Percentiles rank a stretch among this genome's conserved stretches.
Evolutionary conservation across 2,797 vertebrate species (phyloP).

Genomic region (Acrossocheilus wenchowensis): DNA sequence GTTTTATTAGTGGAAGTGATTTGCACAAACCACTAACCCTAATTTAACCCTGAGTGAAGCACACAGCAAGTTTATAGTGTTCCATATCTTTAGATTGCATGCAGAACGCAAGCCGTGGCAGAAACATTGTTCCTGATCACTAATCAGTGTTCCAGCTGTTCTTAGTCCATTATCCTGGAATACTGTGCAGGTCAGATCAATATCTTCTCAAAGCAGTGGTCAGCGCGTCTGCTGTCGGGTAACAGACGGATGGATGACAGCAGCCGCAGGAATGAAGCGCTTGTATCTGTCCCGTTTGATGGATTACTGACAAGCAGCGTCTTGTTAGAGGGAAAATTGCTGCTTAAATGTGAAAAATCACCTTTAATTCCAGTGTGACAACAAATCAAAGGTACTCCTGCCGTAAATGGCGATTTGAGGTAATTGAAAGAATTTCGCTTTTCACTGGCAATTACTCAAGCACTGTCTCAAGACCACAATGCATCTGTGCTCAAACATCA

Average conservation of each 20-base stretch:
- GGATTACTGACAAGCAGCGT: conserved; percentile 23
- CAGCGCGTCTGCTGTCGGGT: neutral
- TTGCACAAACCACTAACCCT: conserved; percentile 1
- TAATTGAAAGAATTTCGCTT: conserved; percentile 31
- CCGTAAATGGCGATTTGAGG: conserved; percentile 19
- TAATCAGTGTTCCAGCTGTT: neutral
- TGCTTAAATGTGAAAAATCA: conserved; percentile 38
- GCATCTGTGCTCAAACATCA: neutral
- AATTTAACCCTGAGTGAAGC: neutral
- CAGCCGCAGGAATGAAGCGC: neutral
- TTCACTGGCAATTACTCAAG: conserved; percentile 13
- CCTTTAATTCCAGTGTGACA: conserved; percentile 25
- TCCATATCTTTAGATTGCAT: neutral
- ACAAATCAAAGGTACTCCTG: conserved; percentile 6
- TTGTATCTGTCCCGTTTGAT: conserved; percentile 30
- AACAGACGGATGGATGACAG: conserved; percentile 15
- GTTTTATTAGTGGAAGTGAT: neutral
- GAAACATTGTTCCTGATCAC: conserved; percentile 23
- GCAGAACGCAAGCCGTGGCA: neutral
- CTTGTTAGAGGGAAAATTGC: conserved; percentile 28
- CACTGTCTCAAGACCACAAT: neutral
- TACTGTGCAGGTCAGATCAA: neutral
- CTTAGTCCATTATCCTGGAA: neutral
- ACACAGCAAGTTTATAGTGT: neutral
- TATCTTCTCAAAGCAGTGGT: neutral